Evolutionary conservation across 2,888 invertebrate genomes (phyloP), one percentile per base, ranked within the genome.

Genomic region (Leptinotarsa peninsularis): DNA sequence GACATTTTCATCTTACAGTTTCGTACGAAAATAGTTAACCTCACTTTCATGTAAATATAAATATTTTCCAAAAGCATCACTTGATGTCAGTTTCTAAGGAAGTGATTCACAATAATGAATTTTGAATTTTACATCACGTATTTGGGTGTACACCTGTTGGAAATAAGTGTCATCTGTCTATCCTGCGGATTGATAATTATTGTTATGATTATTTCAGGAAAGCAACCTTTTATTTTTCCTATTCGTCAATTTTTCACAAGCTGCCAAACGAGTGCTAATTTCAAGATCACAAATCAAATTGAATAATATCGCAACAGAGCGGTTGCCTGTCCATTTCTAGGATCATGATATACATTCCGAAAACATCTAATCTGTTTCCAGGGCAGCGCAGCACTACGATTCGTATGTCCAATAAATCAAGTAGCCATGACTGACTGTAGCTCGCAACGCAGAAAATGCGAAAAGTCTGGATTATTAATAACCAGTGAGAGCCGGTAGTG

Each of bases 321-420:
- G 33, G 3, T 58, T 10, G 4, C 58, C 43, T 33, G 63, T 63
- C 63, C 58, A 14, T 43, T 63, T 43, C 43, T 27, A 63, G n/a
- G 33, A 43, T 63, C 63, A 63, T 63, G 63, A 63, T 43, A 63
- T n/a, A 63, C 15, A 63, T 33, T 27, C 18, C 4, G 4, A 43
- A 63, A 63, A 63, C 33, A 63, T 43, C 63, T 43, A 63, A 63
- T 63, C 63, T 63, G 63, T 63, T 63, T 63, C 43, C 63, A 14
- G 60, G 14, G 21, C 21, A 18, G 58, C 27, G 23, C 60, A 60
- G 14, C 17, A 63, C 43, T 63, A 63, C 63, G 18, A 33, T 27
- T 43, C 33, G 27, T 33, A 17, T 33, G 7, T 14, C 33, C 63
- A 63, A 63, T 63, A 63, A 63, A 63, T 63, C 63, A 63, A 63